Conservation (phyloP, 2,888 invertebrate species). For the Agriopis marginaria region DNA sequence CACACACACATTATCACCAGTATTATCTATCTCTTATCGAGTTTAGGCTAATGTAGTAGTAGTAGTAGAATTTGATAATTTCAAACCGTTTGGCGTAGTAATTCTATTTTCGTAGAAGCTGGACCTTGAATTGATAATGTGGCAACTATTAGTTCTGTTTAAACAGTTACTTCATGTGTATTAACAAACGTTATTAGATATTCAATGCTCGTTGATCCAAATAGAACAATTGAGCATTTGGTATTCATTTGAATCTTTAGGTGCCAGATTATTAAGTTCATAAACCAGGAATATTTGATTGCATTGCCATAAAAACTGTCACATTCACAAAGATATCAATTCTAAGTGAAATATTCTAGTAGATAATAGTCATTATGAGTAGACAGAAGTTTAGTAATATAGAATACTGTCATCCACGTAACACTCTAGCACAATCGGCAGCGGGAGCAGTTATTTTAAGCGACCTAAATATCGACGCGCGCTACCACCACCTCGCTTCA, state of each 20-base stretch:
- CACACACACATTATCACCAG: conserved; percentile 61
- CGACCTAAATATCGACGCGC: conserved; percentile 82
- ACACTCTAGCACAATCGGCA: conserved; percentile 58
- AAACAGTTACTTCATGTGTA: conserved; percentile 11
- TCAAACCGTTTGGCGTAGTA: conserved; percentile 45
- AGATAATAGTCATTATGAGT: too few relatives aligned
- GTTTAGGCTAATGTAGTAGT: conserved; percentile 54
- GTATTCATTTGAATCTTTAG: conserved; percentile 3
- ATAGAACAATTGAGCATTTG: conserved; percentile 12
- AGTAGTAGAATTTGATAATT: conserved; percentile 47
- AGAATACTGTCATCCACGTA: conserved; percentile 36
- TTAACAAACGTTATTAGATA: conserved; percentile 17
- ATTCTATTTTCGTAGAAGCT: conserved; percentile 37
- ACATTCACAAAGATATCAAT: neutral
- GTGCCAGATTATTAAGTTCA: conserved; percentile 2
- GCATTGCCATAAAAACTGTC: neutral
- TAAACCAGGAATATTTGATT: neutral
- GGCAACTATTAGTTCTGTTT: conserved; percentile 17
- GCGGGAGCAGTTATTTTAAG: conserved; percentile 77
- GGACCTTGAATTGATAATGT: conserved; percentile 55
- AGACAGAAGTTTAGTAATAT: neutral
- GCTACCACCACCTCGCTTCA: conserved; percentile 56
- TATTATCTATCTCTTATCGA: conserved; percentile 72
- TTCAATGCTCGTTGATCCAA: conserved; percentile 18
- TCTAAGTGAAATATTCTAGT: too few relatives aligned